phyloP scores from a whole-genome alignment of 1,140 invertebrate species.

The Ceratitis capitata region DNA sequence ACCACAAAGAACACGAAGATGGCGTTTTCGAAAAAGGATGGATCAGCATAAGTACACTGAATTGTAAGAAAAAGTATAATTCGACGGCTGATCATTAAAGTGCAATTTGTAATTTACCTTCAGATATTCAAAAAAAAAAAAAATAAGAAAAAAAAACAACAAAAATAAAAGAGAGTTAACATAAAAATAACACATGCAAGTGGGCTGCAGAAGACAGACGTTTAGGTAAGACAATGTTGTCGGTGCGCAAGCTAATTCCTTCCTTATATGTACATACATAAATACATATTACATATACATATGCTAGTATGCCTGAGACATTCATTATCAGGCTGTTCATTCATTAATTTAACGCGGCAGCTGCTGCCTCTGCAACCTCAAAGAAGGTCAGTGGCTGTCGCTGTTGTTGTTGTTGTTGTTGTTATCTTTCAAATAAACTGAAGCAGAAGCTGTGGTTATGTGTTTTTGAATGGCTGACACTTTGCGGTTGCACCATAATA shows the following conservation, averaged over 20 bases:
- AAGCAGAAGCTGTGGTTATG: not conserved
- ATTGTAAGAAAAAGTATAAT: conserved; percentile 1
- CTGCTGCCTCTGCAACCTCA: not conserved
- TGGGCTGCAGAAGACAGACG: not conserved
- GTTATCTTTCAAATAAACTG: not conserved
- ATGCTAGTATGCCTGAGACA: too few species aligned
- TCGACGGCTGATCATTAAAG: conserved; percentile 6
- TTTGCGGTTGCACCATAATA: not conserved
- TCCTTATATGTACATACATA: too few species aligned
- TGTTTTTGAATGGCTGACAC: conserved; percentile 19
- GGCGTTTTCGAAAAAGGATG: not conserved
- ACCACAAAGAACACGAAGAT: not conserved
- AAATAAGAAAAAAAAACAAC: not conserved
- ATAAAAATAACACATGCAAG: not conserved
- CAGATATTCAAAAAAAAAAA: not conserved
- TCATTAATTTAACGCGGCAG: not conserved
- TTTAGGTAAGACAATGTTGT: not conserved
- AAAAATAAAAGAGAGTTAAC: not conserved
- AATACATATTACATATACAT: too few species aligned
- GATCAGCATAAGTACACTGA: not conserved
- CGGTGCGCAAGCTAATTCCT: not conserved
- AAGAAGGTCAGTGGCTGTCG: too few species aligned
- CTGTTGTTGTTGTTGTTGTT: not conserved
- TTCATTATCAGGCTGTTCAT: not conserved
- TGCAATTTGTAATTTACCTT: conserved; percentile 21